Percentiles rank a stretch among this genome's conserved stretches.
These are phyloP conservation scores for Novumbra hubbsi DNA, from an alignment of 2,797 vertebrate genomes.

Conservation along the genomic window DNA sequence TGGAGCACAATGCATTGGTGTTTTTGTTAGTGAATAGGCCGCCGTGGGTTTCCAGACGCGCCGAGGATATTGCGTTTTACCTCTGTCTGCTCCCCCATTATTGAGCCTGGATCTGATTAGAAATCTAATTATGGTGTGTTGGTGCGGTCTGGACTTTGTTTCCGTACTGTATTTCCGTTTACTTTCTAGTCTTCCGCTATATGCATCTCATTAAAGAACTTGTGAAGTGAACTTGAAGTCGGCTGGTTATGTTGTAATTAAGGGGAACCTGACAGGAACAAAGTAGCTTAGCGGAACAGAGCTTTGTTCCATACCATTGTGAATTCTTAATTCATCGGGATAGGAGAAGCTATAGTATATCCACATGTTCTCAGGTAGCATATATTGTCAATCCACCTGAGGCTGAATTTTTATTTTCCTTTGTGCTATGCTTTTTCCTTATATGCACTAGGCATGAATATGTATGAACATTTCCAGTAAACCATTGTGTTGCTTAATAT, in stretches of 20 bases:
- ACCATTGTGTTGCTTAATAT: constrained; percentile 12
- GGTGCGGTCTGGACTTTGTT: constrained; percentile 15
- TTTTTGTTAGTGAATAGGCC: constrained; percentile 45
- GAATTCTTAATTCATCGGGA: constrained; percentile 33
- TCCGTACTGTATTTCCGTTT: constrained; percentile 27
- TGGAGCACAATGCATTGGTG: constrained; percentile 47
- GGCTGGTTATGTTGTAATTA: constrained; percentile 66
- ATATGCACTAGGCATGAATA: constrained; percentile 25
- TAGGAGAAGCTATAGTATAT: constrained; percentile 1
- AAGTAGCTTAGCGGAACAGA: constrained; percentile 37
- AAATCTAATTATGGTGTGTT: constrained; percentile 36
- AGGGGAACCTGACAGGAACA: constrained; percentile 42
- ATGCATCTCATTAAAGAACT: constrained; percentile 51
- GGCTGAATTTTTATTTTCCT: constrained; percentile 35
- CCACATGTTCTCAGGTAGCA: constrained; percentile 4
- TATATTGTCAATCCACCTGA: constrained; percentile 26
- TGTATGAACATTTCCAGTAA: constrained; percentile 32
- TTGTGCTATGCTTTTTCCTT: background rate
- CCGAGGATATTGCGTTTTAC: constrained; percentile 21
- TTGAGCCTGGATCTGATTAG: constrained; percentile 38
- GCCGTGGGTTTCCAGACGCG: constrained; percentile 15
- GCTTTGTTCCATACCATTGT: constrained; percentile 38
- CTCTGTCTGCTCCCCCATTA: constrained; percentile 16
- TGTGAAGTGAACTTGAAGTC: constrained; percentile 45
- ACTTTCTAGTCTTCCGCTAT: constrained; percentile 31